Percentiles rank a stretch among this genome's conserved stretches.
Evolutionary conservation across 2,797 vertebrate genomes (phyloP).

Genomic region (Columba guinea): DNA sequence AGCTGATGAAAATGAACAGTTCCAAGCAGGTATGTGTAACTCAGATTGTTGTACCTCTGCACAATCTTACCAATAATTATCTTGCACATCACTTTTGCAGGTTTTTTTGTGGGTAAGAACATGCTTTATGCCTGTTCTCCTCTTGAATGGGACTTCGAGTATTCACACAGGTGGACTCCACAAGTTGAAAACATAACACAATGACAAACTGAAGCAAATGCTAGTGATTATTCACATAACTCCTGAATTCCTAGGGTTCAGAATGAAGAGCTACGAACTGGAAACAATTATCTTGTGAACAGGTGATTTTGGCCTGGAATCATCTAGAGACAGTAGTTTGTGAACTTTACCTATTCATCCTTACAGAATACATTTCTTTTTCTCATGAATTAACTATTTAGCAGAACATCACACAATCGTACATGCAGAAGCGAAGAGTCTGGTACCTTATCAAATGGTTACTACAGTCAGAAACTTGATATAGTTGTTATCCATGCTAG

Average conservation of each 20-base stretch:
- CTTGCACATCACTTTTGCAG: not conserved
- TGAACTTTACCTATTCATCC: not conserved
- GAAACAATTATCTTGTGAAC: not conserved
- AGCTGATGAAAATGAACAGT: not conserved
- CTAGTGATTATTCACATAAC: not conserved
- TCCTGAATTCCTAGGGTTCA: not conserved
- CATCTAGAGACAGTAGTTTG: not conserved
- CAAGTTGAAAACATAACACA: not conserved
- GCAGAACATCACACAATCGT: not conserved
- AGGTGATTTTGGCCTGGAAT: not conserved
- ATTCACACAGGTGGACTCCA: not conserved
- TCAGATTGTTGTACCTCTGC: not conserved
- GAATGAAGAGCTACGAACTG: not conserved
- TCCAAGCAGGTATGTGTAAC: rapidly evolving
- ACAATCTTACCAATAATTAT: not conserved
- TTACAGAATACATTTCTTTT: not conserved
- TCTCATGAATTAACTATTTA: not conserved
- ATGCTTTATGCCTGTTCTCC: not conserved
- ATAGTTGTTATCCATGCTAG: not conserved
- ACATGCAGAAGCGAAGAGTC: not conserved
- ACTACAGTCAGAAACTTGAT: not conserved
- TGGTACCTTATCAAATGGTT: not conserved
- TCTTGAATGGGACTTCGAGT: not conserved
- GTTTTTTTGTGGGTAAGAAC: not conserved
- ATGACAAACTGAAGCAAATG: not conserved